Evolutionary conservation across 2,113 vertebrate genomes (phyloP).

Genomic region (Asarcornis scutulata): DNA sequence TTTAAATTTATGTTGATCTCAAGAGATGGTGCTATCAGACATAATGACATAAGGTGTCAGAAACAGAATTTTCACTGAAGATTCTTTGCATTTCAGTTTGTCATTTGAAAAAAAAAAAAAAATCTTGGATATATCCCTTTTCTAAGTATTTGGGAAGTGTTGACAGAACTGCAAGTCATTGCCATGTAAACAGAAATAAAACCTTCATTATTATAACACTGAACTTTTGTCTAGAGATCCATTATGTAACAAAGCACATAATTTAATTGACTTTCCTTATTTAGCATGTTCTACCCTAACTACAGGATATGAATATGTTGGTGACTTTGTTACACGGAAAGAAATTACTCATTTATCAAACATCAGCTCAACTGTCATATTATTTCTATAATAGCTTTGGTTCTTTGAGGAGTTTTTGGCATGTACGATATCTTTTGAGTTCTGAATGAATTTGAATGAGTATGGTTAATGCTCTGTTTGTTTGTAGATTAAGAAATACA

Average conservation of each 20-base stretch:
- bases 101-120: not conserved
- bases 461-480: not conserved
- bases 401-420: not conserved
- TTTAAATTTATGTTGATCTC: not conserved
- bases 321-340: not conserved
- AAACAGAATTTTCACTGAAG: not conserved
- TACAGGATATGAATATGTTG: not conserved
- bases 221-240: not conserved
- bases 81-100: not conserved
- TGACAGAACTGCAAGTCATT: not conserved
- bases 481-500: not conserved
- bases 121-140: not conserved
- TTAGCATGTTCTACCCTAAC: not conserved
- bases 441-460: not conserved
- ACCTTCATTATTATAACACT: not conserved
- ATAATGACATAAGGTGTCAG: not conserved
- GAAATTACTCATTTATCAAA: not conserved
- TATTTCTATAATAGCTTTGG: not conserved
- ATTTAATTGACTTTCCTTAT: not conserved
- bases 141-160: not conserved
- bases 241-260: not conserved
- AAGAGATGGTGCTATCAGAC: fast-evolving
- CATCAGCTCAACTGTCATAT: not conserved
- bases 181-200: not conserved
- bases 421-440: not conserved